A percentile compares a stretch with the other conserved stretches of the same genome.
Evolutionary conservation across 1,140 invertebrate genomes (phyloP).

Genomic region (Atta cephalotes): DNA sequence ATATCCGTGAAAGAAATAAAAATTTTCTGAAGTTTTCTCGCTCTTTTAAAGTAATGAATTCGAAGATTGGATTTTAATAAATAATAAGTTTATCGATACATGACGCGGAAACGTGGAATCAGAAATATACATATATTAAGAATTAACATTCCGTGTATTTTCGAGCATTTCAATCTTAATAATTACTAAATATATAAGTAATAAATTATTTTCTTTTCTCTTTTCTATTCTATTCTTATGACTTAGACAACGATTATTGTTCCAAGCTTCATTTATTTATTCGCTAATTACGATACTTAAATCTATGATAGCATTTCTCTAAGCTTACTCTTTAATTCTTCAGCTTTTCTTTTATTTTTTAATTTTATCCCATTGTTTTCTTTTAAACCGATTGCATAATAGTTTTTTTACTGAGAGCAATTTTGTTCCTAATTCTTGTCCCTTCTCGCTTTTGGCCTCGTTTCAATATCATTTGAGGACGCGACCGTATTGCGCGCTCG

Average conservation of each 20-base stretch:
- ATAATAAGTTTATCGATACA: slow-evolving; percentile 25
- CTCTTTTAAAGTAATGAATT: slow-evolving; percentile 17
- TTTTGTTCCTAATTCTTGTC: neutral
- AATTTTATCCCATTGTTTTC: neutral
- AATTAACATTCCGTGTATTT: neutral
- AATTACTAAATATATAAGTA: slow-evolving; percentile 6
- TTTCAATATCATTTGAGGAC: neutral
- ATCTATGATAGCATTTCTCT: neutral
- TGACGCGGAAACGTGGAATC: neutral
- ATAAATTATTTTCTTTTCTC: neutral
- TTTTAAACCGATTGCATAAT: neutral
- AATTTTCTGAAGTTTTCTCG: neutral
- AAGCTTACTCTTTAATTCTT: neutral
- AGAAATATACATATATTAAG: neutral
- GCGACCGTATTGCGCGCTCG: slow-evolving; percentile 30
- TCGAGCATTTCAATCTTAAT: neutral
- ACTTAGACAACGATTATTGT: neutral
- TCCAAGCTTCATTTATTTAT: neutral
- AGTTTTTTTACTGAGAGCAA: neutral
- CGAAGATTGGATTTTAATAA: slow-evolving; percentile 9
- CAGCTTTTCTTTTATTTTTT: neutral
- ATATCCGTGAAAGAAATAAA: neutral
- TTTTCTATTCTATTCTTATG: neutral
- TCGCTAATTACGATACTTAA: neutral
- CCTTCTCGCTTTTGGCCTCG: neutral